Conservation (phyloP, 2,113 vertebrate genomes). For the Butorides virescens region DNA sequence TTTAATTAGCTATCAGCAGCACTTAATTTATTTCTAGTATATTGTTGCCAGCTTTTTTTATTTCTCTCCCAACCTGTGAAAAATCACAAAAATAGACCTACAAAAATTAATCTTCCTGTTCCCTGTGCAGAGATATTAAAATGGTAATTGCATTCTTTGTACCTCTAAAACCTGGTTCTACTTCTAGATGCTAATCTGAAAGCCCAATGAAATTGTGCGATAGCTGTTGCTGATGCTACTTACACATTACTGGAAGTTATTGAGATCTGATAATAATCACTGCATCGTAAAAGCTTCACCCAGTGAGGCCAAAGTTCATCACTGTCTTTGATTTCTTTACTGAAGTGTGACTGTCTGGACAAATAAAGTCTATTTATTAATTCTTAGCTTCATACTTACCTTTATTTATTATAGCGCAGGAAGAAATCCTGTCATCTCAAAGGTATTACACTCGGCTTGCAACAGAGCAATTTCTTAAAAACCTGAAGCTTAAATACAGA, state of each 20-base stretch:
- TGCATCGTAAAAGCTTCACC: neutral
- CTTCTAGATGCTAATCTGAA: constrained; percentile 44
- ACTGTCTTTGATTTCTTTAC: neutral
- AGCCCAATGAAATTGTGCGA: constrained; percentile 27
- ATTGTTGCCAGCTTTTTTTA: neutral
- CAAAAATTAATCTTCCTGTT: constrained; percentile 52
- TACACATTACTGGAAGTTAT: neutral
- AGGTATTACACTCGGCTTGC: neutral
- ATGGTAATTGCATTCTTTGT: constrained; percentile 51
- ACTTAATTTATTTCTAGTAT: constrained; percentile 16
- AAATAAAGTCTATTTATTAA: constrained; percentile 18
- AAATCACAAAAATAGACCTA: constrained; percentile 26
- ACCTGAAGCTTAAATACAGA: fast-evolving
- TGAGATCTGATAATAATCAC: constrained; percentile 19
- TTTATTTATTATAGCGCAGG: neutral
- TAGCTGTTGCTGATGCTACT: constrained; percentile 23
- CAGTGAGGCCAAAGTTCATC: neutral
- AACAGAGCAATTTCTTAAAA: neutral
- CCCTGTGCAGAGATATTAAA: constrained; percentile 42
- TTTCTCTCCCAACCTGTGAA: constrained; percentile 6
- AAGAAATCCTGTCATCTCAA: neutral
- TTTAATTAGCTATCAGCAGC: constrained; percentile 44
- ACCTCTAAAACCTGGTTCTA: constrained; percentile 1
- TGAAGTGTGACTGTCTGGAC: neutral
- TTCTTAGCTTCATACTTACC: neutral